These are phyloP conservation scores for Triplophysa siluroides DNA, from an alignment of 2,113 vertebrate genomes.

Conservation along the genomic window DNA sequence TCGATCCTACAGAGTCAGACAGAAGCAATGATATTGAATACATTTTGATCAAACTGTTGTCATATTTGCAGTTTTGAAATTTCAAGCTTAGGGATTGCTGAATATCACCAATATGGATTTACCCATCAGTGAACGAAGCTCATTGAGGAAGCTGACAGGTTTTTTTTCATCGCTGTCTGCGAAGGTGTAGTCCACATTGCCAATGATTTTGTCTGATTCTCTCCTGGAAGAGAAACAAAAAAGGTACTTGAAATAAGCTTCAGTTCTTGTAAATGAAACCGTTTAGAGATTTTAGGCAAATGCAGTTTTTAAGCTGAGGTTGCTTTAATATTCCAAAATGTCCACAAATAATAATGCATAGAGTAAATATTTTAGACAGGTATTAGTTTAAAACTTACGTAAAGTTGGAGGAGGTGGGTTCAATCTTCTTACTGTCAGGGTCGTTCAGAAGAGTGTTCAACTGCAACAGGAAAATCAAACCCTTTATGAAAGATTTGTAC, in stretches of 20 bases:
- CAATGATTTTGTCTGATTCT: not conserved
- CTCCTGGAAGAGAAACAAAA: not conserved
- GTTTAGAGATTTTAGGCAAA: no score
- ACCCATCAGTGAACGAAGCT: not conserved
- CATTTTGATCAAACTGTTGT: not conserved
- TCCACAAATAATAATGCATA: no score
- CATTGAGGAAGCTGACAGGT: not conserved
- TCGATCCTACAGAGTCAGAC: not conserved
- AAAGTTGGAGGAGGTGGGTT: not conserved
- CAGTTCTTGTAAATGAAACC: no score
- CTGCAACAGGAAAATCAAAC: not conserved
- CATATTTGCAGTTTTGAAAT: no score
- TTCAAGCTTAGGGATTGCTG: no score
- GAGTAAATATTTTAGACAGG: not conserved
- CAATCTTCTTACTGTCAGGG: fast-evolving
- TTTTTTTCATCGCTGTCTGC: not conserved
- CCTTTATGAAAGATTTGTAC: not conserved
- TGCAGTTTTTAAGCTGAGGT: not conserved
- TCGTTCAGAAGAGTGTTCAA: conserved; percentile 31
- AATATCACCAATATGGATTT: not conserved
- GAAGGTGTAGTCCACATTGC: not conserved
- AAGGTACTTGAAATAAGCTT: no score
- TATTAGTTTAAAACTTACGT: not conserved
- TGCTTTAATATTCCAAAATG: not conserved
- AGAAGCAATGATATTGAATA: not conserved